Evolutionary conservation across 2,888 invertebrate genomes (phyloP), one percentile per base, ranked within the genome.

Genomic region (Sesia bembeciformis): DNA sequence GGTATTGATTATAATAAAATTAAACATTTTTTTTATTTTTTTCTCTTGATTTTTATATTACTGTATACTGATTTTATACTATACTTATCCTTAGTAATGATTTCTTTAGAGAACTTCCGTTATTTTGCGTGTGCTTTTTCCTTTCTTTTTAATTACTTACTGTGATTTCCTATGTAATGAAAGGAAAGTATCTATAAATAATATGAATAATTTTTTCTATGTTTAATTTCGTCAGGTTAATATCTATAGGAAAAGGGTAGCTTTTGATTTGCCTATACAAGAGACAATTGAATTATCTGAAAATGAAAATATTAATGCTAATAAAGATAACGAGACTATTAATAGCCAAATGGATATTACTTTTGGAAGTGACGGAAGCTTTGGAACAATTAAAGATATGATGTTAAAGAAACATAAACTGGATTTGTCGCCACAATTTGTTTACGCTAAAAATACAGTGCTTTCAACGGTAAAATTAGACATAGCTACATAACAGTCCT

Each of bases 391-490:
- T 5, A 77, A 78, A 65, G 78, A 84, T 46, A 79, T 78, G 70
- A 70, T 83, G 53, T 55, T 83, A 7, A 84, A 77, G 58, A 74
- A 81, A 63, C 80, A 80, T 57, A 78, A 85, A 56, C 68, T 88
- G 52, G 78, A 84, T 61, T 64, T 71, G 23, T 84, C 86, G 3
- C 87, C 87, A 4, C 74, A 79, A 61, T 87, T 87, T 70, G 73
- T 78, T 8, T 88, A 86, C 62, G 65, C 73, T 6, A 85, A 80
- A 59, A 80, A 79, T 53, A 66, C 57, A 49, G 57, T 62, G 3
- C 56, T 70, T 53, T 65, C 66, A 57, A 66, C 66, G 65, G 77
- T 77, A 72, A 53, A 23, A 23, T 43, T 59, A 23, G 39, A n/a
- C 4, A 52, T 23, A 23, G 1, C 23, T 23, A 23, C 23, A 23